These are phyloP conservation scores for Furcula furcula DNA, from an alignment of 2,888 invertebrate genomes.

Conservation along the genomic window DNA sequence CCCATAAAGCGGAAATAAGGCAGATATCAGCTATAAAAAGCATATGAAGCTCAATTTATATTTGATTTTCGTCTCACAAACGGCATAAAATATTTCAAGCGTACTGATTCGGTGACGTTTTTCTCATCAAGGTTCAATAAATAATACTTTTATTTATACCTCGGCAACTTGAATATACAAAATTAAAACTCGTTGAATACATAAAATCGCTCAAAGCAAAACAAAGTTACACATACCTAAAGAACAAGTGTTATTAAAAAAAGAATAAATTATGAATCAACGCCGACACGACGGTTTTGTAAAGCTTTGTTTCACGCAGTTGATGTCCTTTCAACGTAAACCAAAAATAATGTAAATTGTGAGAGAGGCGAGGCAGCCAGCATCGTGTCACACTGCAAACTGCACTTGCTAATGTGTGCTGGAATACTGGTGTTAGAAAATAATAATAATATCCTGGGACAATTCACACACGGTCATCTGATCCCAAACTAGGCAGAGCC, in stretches of 20 bases:
- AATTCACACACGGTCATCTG: no score
- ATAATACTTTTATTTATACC: slow-evolving; percentile 28
- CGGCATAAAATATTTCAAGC: slow-evolving; percentile 14
- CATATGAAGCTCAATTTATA: slow-evolving; percentile 41
- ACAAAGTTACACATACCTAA: no score
- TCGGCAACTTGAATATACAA: slow-evolving; percentile 20
- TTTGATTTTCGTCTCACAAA: slow-evolving; percentile 34
- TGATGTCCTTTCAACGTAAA: slow-evolving; percentile 33
- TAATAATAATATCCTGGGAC: no score
- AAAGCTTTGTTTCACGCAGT: slow-evolving; percentile 31
- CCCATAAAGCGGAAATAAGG: slow-evolving; percentile 45
- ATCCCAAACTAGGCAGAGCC: no score
- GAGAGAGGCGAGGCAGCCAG: slow-evolving; percentile 30
- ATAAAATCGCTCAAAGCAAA: slow-evolving; percentile 14
- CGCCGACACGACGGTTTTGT: no score
- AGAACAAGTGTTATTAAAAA: no score
- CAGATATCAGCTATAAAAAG: slow-evolving; percentile 48
- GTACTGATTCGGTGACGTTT: slow-evolving; percentile 17
- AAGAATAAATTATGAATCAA: no score
- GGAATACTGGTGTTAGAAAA: slow-evolving; percentile 39
- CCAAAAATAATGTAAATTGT: slow-evolving; percentile 32
- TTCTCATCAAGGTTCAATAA: slow-evolving; percentile 16
- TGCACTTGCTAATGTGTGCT: slow-evolving; percentile 38
- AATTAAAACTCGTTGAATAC: slow-evolving; percentile 24
- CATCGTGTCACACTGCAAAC: slow-evolving; percentile 20